Evolutionary conservation across 2,888 invertebrate species (phyloP), one percentile per base, ranked within the genome.

Genomic region (Marasmarcha lunaedactyla): DNA sequence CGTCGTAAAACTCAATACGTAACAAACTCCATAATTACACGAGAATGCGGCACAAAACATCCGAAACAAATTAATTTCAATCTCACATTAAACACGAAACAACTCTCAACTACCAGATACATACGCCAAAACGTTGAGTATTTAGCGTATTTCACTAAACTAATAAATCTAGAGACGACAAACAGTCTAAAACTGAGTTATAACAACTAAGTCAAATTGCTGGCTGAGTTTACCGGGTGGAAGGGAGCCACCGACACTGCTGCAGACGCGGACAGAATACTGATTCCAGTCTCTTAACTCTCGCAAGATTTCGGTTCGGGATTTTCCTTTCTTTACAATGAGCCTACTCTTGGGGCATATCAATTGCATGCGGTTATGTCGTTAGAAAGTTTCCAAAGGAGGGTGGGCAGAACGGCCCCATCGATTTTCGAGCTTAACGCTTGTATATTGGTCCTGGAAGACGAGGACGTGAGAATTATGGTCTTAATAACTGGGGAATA

Each of bases 261-360:
- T 59, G 42, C 52, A 42, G 15, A 63, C 78, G 70, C 55, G 57
- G 43, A 39, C 49, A 50, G 81, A 72, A 83, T 83, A 83, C 83
- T 78, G 77, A 81, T 81, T 71, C 70, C 62, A 46, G 48, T 10
- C 67, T 69, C 58, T 71, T 78, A 78, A 79, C 78, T 79, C 77
- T 67, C 64, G 61, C 63, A 81, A 81, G 78, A 81, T 81, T 83
- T 79, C 77, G 74, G 74, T 69, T 78, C 62, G 74, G 77, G 83
- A 79, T 79, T 83, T 83, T 79, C 83, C 78, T 83, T 83, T 81
- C 83, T 83, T 83, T 83, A 79, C 83, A 83, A 81, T 81, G 76
- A 74, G 68, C 74, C 78, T 81, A 83, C 83, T 76, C 81, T 60
- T 65, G 83, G 79, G 79, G 81, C 83, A 83, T 83, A 81, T 83